Evolutionary conservation across 2,113 vertebrate genomes (phyloP).

Genomic region (Platichthys flesus): DNA sequence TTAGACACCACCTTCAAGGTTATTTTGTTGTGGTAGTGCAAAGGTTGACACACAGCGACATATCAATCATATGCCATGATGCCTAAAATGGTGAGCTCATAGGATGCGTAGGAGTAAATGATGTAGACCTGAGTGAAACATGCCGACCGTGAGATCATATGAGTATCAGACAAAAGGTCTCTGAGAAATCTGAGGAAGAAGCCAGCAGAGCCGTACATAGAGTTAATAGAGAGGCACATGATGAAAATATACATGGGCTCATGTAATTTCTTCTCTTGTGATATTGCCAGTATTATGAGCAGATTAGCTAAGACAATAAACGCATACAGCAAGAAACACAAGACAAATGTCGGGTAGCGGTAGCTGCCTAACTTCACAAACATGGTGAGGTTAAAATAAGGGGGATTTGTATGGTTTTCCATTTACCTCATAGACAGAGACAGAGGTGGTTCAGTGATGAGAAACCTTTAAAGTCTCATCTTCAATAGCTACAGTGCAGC

Average conservation of each 20-base stretch:
- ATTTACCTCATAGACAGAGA: constrained; percentile 25
- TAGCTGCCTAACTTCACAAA: constrained; percentile 56
- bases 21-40: constrained; percentile 77
- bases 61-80: constrained; percentile 83
- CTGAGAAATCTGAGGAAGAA: constrained; percentile 78
- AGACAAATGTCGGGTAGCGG: constrained; percentile 42
- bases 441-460: background rate
- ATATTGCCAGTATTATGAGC: constrained; percentile 50
- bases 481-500: background rate
- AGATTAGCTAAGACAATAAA: constrained; percentile 59
- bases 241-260: constrained; percentile 82
- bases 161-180: constrained; percentile 67
- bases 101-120: constrained; percentile 77
- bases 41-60: constrained; percentile 79
- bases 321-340: constrained; percentile 40
- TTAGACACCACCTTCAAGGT: constrained; percentile 48
- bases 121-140: constrained; percentile 77
- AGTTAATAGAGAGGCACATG: constrained; percentile 75
- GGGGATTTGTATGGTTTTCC: constrained; percentile 49
- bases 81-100: constrained; percentile 77
- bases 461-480: background rate
- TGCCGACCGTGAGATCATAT: constrained; percentile 66
- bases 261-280: constrained; percentile 54
- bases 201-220: constrained; percentile 78
- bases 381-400: constrained; percentile 63